A percentile compares a stretch with the other conserved stretches of the same genome.
phyloP scores from a whole-genome alignment of 2,797 vertebrate species.

The Arrhamphus sclerolepis region DNA sequence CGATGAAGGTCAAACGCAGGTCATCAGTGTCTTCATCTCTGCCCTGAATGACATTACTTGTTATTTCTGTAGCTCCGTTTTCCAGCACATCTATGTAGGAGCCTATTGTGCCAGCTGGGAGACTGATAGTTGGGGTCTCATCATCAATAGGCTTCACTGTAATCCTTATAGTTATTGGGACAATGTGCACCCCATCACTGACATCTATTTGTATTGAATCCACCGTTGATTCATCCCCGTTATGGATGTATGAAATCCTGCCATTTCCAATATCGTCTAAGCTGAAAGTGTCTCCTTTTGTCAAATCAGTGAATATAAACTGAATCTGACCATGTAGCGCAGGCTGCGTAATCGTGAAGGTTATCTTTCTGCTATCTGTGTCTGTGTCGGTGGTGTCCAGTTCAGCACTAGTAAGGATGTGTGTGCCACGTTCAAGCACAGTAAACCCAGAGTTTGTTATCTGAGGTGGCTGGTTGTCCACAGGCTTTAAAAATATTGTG shows the following conservation, averaged over 20 bases:
- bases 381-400: constrained; percentile 89
- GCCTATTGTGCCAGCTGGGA: constrained; percentile 89
- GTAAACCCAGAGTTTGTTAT: constrained; percentile 94
- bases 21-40: constrained; percentile 88
- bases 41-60: constrained; percentile 90
- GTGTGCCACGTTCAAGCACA: constrained; percentile 84
- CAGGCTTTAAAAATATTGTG: constrained; percentile 90
- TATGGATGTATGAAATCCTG: constrained; percentile 86
- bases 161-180: constrained; percentile 90
- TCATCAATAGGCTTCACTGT: constrained; percentile 87
- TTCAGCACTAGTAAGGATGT: constrained; percentile 84
- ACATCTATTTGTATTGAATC: constrained; percentile 90
- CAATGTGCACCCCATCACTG: constrained; percentile 90
- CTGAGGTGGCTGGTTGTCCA: constrained; percentile 93
- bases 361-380: constrained; percentile 86
- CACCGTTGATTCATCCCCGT: constrained; percentile 83
- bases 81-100: constrained; percentile 93
- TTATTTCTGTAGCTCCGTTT: constrained; percentile 91
- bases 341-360: constrained; percentile 87
- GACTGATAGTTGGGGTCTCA: constrained; percentile 81
- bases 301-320: constrained; percentile 81
- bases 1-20: constrained; percentile 90
- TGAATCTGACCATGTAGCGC: constrained; percentile 87
- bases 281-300: constrained; percentile 83
- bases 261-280: constrained; percentile 87